Conservation (phyloP, 2,888 invertebrate species). For the Ceriagrion tenellum region DNA sequence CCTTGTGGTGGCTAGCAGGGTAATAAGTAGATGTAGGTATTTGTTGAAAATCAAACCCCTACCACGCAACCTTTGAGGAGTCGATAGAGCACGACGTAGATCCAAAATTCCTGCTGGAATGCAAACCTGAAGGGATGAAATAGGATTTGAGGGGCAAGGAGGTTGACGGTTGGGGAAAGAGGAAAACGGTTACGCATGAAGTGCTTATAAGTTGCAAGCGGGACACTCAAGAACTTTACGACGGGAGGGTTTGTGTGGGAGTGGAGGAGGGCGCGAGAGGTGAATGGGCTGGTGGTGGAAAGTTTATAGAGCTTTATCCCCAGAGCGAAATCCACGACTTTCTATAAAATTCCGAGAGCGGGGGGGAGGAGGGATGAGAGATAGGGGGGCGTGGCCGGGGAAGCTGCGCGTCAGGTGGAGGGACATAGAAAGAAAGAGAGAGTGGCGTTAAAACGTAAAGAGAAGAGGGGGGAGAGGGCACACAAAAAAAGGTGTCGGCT, state of each 20-base stretch:
- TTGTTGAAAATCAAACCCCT: too few relatives aligned
- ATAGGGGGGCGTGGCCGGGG: neutral
- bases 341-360: neutral
- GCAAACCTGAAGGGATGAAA: neutral
- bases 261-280: neutral
- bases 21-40: too few relatives aligned
- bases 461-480: neutral
- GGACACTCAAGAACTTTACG: slow-evolving; percentile 8
- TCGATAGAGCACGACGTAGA: too few relatives aligned
- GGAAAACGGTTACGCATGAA: neutral
- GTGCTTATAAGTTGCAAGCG: slow-evolving; percentile 13
- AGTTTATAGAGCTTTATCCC: neutral
- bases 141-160: neutral
- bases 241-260: neutral
- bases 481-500: neutral
- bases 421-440: neutral
- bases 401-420: neutral
- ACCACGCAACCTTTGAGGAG: too few relatives aligned
- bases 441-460: neutral
- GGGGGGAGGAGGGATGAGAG: neutral
- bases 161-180: too few relatives aligned
- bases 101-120: too few relatives aligned
- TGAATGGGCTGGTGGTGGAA: too few relatives aligned
- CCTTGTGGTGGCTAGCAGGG: too few relatives aligned
- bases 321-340: neutral